phyloP scores from a whole-genome alignment of 2,113 vertebrate species.

The Gallinago jamesoni region DNA sequence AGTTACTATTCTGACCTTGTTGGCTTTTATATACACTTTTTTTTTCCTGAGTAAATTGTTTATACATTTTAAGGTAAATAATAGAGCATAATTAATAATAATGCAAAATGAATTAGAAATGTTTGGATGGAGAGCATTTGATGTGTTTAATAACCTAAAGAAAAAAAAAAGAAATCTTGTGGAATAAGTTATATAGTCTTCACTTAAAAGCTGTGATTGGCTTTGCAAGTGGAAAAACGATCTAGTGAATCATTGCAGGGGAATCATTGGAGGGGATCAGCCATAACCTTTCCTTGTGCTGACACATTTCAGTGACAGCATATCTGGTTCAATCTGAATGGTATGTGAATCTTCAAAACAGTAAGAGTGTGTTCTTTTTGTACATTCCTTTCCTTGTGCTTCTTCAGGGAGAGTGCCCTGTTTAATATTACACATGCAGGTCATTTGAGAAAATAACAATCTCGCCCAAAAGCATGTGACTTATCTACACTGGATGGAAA shows the following conservation, averaged over 20 bases:
- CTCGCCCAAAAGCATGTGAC: neutral
- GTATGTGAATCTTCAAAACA: neutral
- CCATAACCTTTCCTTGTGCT: neutral
- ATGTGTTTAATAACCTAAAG: neutral
- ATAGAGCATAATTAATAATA: neutral
- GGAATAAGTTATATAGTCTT: neutral
- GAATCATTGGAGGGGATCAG: neutral
- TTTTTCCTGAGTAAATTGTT: neutral
- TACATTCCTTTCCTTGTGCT: neutral
- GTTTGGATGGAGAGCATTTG: neutral
- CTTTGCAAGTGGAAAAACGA: neutral
- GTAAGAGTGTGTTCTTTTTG: neutral
- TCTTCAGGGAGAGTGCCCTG: neutral
- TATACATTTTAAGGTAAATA: neutral
- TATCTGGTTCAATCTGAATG: neutral
- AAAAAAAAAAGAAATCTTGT: neutral
- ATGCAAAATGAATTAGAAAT: neutral
- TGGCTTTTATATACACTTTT: neutral
- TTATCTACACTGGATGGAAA: neutral
- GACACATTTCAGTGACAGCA: neutral
- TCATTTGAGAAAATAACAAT: neutral
- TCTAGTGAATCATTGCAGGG: neutral
- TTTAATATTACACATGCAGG: rapidly evolving
- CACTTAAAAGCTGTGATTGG: neutral
- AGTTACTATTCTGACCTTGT: neutral